Conservation (phyloP, 2,888 invertebrate genomes). For the Lutraria lutraria region DNA sequence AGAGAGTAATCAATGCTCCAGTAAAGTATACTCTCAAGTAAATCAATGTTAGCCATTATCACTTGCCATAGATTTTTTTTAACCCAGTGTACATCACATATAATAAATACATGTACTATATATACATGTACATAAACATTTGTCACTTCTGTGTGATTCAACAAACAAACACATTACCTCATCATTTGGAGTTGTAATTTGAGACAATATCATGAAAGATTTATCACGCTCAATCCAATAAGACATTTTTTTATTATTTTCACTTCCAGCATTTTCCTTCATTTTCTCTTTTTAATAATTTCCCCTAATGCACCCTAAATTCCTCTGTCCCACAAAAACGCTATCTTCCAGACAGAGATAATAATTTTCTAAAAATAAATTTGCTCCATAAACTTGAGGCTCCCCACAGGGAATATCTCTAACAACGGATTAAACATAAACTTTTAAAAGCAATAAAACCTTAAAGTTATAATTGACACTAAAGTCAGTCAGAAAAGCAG, state of each 20-base stretch:
- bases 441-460: slow-evolving; percentile 34
- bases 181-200: background rate
- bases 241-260: slow-evolving; percentile 42
- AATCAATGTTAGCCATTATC: slow-evolving; percentile 24
- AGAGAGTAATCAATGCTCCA: slow-evolving; percentile 43
- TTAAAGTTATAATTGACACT: slow-evolving; percentile 55
- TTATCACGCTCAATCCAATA: slow-evolving; percentile 30
- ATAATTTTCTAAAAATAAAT: slow-evolving; percentile 60
- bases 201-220: background rate
- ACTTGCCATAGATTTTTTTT: background rate
- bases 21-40: background rate
- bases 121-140: background rate
- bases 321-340: slow-evolving; percentile 69
- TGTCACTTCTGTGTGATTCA: background rate
- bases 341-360: slow-evolving; percentile 37
- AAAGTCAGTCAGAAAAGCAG: background rate
- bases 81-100: background rate
- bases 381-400: slow-evolving; percentile 61
- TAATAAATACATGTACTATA: background rate
- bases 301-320: slow-evolving; percentile 54
- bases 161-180: slow-evolving; percentile 18
- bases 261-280: slow-evolving; percentile 1
- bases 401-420: slow-evolving; percentile 23
- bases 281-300: slow-evolving; percentile 24
- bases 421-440: slow-evolving; percentile 27